phyloP scores from a whole-genome alignment of 2,797 vertebrate genomes.

The Karalla daura region DNA sequence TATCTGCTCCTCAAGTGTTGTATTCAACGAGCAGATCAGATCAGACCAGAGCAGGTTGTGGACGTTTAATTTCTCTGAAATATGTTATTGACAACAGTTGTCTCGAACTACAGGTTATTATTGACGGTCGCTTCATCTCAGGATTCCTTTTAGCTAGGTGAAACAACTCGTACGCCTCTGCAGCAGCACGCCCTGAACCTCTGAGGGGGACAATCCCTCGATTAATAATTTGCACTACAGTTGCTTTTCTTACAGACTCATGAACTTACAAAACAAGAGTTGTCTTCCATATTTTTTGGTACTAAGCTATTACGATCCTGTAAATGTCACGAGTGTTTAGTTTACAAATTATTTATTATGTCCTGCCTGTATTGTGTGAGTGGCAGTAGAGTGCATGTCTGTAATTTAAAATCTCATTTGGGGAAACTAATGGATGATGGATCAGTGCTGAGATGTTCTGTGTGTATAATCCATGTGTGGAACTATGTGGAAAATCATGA shows the following conservation, averaged over 20 bases:
- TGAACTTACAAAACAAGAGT: conserved; percentile 34
- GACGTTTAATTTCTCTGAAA: conserved; percentile 9
- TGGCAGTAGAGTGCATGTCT: conserved; percentile 52
- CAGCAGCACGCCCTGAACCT: conserved; percentile 54
- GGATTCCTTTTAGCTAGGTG: conserved; percentile 65
- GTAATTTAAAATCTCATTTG: conserved; percentile 7
- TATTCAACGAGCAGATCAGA: conserved; percentile 13
- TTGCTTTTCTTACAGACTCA: conserved; percentile 45
- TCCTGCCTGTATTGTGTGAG: conserved; percentile 22
- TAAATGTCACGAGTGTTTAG: conserved; percentile 39
- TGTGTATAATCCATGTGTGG: conserved; percentile 22
- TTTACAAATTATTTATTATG: conserved; percentile 57
- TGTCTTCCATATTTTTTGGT: conserved; percentile 70
- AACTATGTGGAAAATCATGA: conserved; percentile 10
- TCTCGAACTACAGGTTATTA: conserved; percentile 40
- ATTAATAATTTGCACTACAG: conserved; percentile 77
- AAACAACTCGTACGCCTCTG: conserved; percentile 52
- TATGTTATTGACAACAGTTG: conserved; percentile 20
- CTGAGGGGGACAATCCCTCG: conserved; percentile 39
- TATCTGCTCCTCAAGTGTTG: conserved; percentile 27
- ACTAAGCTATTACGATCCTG: conserved; percentile 44
- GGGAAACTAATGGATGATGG: conserved; percentile 12
- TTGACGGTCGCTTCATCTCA: conserved; percentile 69
- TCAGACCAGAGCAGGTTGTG: neutral
- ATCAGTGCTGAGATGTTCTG: conserved; percentile 9